A percentile compares a stretch with the other conserved stretches of the same genome.
phyloP scores from a whole-genome alignment of 2,797 vertebrate genomes.

The Arremon aurantiirostris region DNA sequence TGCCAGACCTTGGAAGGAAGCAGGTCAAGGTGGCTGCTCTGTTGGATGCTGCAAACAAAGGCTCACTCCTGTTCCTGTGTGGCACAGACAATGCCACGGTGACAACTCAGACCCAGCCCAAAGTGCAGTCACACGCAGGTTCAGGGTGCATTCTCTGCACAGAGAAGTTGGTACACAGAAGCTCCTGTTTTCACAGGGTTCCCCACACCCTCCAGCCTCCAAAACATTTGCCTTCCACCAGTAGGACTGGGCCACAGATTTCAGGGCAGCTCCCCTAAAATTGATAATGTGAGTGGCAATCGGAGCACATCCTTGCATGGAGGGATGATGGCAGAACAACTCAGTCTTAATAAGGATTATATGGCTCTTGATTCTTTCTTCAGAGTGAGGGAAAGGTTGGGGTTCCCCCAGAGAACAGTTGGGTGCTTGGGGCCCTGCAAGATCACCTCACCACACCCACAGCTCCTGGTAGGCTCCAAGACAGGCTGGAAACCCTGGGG shows the following conservation, averaged over 20 bases:
- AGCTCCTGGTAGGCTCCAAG: not conserved
- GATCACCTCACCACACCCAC: not conserved
- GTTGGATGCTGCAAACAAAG: not conserved
- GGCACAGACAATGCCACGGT: not conserved
- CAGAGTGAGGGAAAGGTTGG: not conserved
- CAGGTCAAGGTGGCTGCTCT: not conserved
- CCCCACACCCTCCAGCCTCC: not conserved
- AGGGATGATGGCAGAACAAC: not conserved
- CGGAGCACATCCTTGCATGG: not conserved
- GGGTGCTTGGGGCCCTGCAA: not conserved
- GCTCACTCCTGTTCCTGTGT: not conserved
- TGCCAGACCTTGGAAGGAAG: not conserved
- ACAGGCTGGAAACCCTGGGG: not conserved
- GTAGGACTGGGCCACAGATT: not conserved
- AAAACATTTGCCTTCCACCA: not conserved
- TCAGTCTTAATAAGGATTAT: not conserved
- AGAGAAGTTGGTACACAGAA: not conserved
- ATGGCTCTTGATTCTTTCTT: conserved; percentile 34
- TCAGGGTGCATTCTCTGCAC: not conserved
- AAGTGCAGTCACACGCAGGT: not conserved
- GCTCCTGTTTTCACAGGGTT: not conserved
- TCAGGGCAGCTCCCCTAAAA: not conserved
- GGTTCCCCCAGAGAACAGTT: not conserved
- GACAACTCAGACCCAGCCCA: not conserved
- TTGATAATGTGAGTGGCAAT: not conserved